Evolutionary conservation across 64 coral and sea anemone genomes (phyloP).

Genomic region (Montipora cactus): DNA sequence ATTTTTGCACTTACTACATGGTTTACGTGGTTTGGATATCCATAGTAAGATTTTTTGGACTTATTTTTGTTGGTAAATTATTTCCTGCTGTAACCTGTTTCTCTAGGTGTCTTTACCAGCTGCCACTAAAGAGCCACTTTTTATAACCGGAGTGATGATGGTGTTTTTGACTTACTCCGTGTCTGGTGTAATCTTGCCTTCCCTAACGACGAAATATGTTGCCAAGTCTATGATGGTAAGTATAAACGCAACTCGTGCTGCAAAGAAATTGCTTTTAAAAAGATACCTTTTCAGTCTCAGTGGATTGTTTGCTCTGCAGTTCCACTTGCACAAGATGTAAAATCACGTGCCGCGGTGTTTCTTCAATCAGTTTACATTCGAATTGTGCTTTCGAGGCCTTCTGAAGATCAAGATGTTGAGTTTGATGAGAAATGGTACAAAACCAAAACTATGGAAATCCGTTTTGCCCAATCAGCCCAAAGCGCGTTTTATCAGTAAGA

Average conservation of each 20-base stretch:
- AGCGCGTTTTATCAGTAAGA: neutral
- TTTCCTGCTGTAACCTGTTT: constrained; percentile 1
- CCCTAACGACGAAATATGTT: constrained; percentile 67
- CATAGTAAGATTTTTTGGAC: neutral
- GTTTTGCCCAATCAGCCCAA: neutral
- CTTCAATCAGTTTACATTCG: neutral
- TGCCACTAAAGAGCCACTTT: constrained; percentile 57
- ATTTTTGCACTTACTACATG: too few species aligned
- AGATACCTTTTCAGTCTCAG: neutral
- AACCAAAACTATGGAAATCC: neutral
- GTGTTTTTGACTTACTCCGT: constrained; percentile 81
- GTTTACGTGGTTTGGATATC: neutral
- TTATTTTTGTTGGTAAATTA: neutral
- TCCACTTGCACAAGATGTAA: neutral
- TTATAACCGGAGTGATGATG: constrained; percentile 64
- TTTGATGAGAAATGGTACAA: constrained; percentile 2
- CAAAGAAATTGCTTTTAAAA: neutral
- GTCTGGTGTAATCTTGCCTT: constrained; percentile 70
- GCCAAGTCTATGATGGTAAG: constrained; percentile 75
- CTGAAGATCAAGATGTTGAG: neutral
- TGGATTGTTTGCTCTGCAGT: neutral
- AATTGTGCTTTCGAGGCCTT: neutral
- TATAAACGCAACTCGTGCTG: neutral
- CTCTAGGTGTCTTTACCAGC: constrained; percentile 36
- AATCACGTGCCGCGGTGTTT: neutral